A percentile compares a stretch with the other conserved stretches of the same genome.
phyloP scores from a whole-genome alignment of 2,797 vertebrate species.

The Sebastes variabilis region DNA sequence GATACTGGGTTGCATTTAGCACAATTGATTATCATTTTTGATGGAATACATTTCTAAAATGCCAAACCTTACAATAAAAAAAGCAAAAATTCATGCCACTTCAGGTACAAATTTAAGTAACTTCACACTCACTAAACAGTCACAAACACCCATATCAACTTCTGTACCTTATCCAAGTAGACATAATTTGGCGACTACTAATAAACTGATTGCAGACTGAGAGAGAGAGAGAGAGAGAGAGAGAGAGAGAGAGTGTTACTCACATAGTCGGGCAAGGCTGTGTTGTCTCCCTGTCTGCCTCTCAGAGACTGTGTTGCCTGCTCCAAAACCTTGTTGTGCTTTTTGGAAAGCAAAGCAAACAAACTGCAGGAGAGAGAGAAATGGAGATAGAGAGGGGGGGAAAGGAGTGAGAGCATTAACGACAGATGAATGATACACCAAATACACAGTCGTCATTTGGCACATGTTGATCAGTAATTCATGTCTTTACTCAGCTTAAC shows the following conservation, averaged over 20 bases:
- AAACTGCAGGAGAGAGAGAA: slow-evolving; percentile 82
- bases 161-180: slow-evolving; percentile 22
- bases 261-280: slow-evolving; percentile 94
- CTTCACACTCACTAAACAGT: background rate
- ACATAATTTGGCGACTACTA: slow-evolving; percentile 31
- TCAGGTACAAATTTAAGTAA: background rate
- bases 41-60: background rate
- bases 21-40: no score
- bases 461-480: slow-evolving; percentile 1
- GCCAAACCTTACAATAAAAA: background rate
- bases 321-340: slow-evolving; percentile 99
- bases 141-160: background rate
- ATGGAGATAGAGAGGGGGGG: background rate
- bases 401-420: slow-evolving; percentile 13
- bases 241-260: slow-evolving; percentile 73
- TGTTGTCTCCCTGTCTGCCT: slow-evolving; percentile 84
- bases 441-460: background rate
- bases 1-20: no score
- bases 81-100: background rate
- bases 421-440: slow-evolving; percentile 28
- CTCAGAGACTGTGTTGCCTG: slow-evolving; percentile 96
- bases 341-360: slow-evolving; percentile 97
- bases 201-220: slow-evolving; percentile 6
- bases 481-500: background rate
- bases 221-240: background rate